Conservation (phyloP, 2,113 vertebrate species). For the Crocuta crocuta region DNA sequence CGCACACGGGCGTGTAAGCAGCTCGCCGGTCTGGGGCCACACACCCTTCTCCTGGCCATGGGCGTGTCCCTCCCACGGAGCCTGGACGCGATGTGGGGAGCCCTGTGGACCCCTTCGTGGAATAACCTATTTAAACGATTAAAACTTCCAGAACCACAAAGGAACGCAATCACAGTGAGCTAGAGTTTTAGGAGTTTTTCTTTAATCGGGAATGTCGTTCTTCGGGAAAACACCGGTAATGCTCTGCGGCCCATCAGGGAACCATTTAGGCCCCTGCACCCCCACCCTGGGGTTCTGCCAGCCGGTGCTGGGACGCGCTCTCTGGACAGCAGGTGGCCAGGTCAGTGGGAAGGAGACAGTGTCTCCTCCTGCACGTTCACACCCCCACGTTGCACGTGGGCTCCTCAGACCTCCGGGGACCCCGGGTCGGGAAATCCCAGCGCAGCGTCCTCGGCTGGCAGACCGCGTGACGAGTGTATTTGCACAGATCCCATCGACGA, state of each 20-base stretch:
- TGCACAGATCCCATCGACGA: not conserved
- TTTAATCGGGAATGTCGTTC: not conserved
- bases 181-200: not conserved
- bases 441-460: not conserved
- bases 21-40: accelerated
- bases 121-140: not conserved
- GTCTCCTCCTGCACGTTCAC: accelerated
- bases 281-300: too few species aligned
- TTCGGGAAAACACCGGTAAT: not conserved
- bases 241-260: accelerated
- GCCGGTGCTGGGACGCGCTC: not conserved
- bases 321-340: accelerated
- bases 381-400: accelerated
- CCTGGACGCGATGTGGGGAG: not conserved
- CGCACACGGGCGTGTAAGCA: not conserved
- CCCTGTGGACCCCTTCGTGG: not conserved
- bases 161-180: not conserved
- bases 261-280: not conserved
- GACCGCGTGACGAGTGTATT: not conserved
- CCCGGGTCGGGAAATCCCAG: not conserved
- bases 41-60: not conserved
- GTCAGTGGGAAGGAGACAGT: accelerated
- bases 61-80: accelerated
- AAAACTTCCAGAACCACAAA: not conserved
- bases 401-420: not conserved